A percentile compares a stretch with the other conserved stretches of the same genome.
Evolutionary conservation across 2,113 vertebrate genomes (phyloP).

Genomic region (Brachypodius melanocephalos): DNA sequence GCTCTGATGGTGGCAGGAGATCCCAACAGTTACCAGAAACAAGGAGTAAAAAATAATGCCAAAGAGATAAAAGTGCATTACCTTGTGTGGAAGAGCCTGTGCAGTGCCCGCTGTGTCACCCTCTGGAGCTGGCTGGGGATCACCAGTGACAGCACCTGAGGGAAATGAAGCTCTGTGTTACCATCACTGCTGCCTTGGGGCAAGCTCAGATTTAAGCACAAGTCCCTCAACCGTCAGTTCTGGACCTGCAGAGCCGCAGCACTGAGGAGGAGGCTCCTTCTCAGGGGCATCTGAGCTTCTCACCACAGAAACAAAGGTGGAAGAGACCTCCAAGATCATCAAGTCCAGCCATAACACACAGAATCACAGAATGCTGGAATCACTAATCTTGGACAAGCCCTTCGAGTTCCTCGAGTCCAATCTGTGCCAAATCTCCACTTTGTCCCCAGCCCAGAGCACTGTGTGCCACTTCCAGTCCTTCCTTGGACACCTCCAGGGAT

Average conservation of each 20-base stretch:
- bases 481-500: not conserved
- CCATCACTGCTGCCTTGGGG: not conserved
- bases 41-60: not conserved
- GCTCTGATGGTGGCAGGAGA: not conserved
- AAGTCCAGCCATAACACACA: not conserved
- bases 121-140: constrained; percentile 80
- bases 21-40: not conserved
- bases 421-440: rapidly evolving
- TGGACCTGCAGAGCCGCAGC: not conserved
- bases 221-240: not conserved
- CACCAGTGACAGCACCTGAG: constrained; percentile 74
- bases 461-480: rapidly evolving
- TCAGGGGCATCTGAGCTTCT: not conserved
- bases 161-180: not conserved
- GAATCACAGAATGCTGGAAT: not conserved
- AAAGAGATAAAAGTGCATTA: constrained; percentile 24
- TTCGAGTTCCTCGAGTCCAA: rapidly evolving
- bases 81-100: constrained; percentile 87
- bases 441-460: not conserved
- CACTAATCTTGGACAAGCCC: not conserved
- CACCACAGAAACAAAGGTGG: not conserved
- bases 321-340: not conserved
- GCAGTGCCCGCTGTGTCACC: constrained; percentile 57
- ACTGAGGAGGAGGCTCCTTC: not conserved
- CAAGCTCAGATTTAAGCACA: not conserved